phyloP scores from a whole-genome alignment of 2,797 vertebrate species.

The Graptemys geographica region DNA sequence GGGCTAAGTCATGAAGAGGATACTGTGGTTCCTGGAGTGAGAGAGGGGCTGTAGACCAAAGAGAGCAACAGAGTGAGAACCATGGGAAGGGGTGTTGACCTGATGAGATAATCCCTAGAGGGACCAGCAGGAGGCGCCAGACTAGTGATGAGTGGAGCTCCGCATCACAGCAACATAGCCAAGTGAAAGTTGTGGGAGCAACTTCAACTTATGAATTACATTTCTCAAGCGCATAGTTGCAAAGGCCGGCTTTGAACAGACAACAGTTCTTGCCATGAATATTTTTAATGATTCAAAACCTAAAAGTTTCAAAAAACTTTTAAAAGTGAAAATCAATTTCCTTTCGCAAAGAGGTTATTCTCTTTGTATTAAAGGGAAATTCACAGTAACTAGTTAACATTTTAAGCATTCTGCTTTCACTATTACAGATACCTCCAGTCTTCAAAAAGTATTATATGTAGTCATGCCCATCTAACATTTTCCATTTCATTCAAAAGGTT shows the following conservation, averaged over 20 bases:
- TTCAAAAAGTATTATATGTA: conserved; percentile 69
- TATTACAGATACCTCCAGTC: conserved; percentile 47
- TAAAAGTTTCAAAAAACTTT: conserved; percentile 21
- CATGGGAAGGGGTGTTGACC: too few relatives aligned
- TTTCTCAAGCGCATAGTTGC: background rate
- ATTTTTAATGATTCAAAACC: conserved; percentile 2
- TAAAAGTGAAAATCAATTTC: conserved; percentile 38
- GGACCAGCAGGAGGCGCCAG: too few relatives aligned
- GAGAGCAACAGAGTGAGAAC: too few relatives aligned
- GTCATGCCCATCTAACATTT: conserved; percentile 61
- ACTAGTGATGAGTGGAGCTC: background rate
- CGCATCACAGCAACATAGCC: background rate
- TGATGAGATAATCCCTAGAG: too few relatives aligned
- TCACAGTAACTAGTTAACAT: conserved; percentile 49
- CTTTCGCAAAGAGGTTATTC: background rate
- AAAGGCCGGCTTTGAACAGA: background rate
- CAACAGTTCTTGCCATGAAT: background rate
- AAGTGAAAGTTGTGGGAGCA: background rate
- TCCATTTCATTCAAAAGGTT: conserved; percentile 59
- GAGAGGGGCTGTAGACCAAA: too few relatives aligned
- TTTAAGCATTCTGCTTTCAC: conserved; percentile 55
- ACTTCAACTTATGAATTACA: background rate
- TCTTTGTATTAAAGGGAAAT: conserved; percentile 50
- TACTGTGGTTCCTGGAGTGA: too few relatives aligned
- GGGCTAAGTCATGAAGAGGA: too few relatives aligned